These are phyloP conservation scores for Hyaena hyaena DNA, from an alignment of 2,113 vertebrate genomes.

Conservation along the genomic window DNA sequence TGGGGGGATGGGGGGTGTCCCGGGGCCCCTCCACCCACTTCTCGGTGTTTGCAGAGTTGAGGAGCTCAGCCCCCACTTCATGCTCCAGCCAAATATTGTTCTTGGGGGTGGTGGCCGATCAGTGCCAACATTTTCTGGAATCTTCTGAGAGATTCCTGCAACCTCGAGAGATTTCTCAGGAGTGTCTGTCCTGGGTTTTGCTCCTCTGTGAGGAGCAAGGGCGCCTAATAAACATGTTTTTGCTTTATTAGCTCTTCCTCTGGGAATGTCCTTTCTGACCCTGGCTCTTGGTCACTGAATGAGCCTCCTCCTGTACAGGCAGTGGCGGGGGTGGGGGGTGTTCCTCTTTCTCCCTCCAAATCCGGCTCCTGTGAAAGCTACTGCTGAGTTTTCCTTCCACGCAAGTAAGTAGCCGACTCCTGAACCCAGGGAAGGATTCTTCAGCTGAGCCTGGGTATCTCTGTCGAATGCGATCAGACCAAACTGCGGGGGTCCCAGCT, in stretches of 20 bases:
- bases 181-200: neutral
- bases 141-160: neutral
- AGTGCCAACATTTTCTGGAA: neutral
- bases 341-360: neutral
- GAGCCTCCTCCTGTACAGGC: neutral
- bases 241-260: conserved; percentile 68
- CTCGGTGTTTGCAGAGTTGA: conserved; percentile 62
- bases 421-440: neutral
- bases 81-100: conserved; percentile 61
- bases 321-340: too few relatives aligned
- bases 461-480: rapidly evolving
- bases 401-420: rapidly evolving
- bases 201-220: conserved; percentile 76
- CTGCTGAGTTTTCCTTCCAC: neutral
- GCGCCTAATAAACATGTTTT: conserved; percentile 75
- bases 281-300: rapidly evolving
- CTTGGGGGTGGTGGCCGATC: neutral
- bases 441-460: neutral
- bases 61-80: neutral
- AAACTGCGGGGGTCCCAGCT: neutral
- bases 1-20: neutral
- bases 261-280: conserved; percentile 51
- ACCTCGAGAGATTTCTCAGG: neutral
- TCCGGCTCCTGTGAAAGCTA: neutral
- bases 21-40: neutral